These are phyloP conservation scores for Prochilodus magdalenae DNA, from an alignment of 2,113 vertebrate species.

Conservation along the genomic window DNA sequence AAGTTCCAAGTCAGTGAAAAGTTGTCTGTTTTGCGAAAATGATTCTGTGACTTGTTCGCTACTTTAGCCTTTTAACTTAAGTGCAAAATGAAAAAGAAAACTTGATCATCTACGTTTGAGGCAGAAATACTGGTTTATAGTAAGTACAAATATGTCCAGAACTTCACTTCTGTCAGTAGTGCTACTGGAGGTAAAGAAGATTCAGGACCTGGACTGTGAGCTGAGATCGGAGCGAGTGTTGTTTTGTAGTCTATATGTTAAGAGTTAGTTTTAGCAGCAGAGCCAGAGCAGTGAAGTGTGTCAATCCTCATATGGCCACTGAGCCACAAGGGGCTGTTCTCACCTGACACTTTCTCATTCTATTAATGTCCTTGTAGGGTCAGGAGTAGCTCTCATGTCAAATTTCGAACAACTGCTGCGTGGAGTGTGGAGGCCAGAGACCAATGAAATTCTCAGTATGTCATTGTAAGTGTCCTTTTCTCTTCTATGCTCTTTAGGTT, in stretches of 20 bases:
- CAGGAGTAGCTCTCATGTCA: slow-evolving; percentile 93
- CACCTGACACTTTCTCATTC: slow-evolving; percentile 56
- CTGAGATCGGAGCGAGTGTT: background rate
- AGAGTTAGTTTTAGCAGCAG: background rate
- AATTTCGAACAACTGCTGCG: slow-evolving; percentile 95
- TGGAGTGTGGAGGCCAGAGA: slow-evolving; percentile 95
- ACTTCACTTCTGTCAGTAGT: background rate
- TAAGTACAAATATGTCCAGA: too few relatives aligned
- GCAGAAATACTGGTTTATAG: too few relatives aligned
- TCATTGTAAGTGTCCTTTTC: slow-evolving; percentile 86
- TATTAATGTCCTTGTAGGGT: slow-evolving; percentile 80
- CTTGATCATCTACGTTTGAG: too few relatives aligned
- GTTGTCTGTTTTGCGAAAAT: too few relatives aligned
- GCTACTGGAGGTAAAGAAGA: background rate
- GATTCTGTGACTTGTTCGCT: too few relatives aligned
- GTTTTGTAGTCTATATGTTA: background rate
- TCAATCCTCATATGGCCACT: background rate
- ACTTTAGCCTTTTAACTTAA: too few relatives aligned
- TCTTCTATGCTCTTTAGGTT: background rate
- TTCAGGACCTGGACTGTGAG: background rate
- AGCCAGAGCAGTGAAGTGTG: background rate
- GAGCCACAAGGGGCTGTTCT: slow-evolving; percentile 32
- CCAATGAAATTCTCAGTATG: slow-evolving; percentile 94
- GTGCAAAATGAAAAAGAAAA: too few relatives aligned
- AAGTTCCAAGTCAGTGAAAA: too few relatives aligned